phyloP scores from a whole-genome alignment of 2,888 invertebrate species.

The Autographa gamma region DNA sequence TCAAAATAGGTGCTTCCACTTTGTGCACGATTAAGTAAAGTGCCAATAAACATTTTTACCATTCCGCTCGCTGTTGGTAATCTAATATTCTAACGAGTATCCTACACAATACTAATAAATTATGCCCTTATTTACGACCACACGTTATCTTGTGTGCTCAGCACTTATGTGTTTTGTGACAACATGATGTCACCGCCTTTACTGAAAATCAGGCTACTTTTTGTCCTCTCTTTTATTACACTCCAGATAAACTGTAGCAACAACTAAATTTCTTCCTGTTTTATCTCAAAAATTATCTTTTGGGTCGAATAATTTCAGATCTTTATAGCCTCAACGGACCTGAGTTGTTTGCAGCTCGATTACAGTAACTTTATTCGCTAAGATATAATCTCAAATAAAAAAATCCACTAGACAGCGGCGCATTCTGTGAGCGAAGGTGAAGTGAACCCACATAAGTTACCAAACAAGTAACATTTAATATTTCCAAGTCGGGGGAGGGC shows the following conservation, averaged over 20 bases:
- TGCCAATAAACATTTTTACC: conserved; percentile 58
- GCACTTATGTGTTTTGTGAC: conserved; percentile 30
- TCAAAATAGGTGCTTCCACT: conserved; percentile 55
- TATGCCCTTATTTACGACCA: conserved; percentile 50
- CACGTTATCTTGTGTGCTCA: conserved; percentile 52
- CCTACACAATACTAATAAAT: conserved; percentile 46
- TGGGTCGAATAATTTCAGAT: conserved; percentile 16
- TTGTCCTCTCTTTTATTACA: conserved; percentile 19
- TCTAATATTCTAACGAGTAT: conserved; percentile 54
- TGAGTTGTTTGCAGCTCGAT: conserved; percentile 26
- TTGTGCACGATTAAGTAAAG: conserved; percentile 58
- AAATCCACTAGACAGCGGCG: conserved; percentile 37
- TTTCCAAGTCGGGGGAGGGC: conserved; percentile 76
- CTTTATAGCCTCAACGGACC: conserved; percentile 18
- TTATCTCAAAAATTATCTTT: conserved; percentile 28
- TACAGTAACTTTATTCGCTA: conserved; percentile 30
- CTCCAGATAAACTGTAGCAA: conserved; percentile 17
- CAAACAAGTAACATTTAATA: conserved; percentile 86
- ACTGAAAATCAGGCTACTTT: conserved; percentile 29
- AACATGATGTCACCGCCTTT: conserved; percentile 43
- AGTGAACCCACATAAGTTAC: conserved; percentile 72
- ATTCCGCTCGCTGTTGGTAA: conserved; percentile 45
- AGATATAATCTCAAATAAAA: conserved; percentile 50
- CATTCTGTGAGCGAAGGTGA: conserved; percentile 56
- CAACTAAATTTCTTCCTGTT: conserved; percentile 23